These are phyloP conservation scores for Pachyseris speciosa DNA, from an alignment of 64 coral and sea anemone species.

Conservation along the genomic window DNA sequence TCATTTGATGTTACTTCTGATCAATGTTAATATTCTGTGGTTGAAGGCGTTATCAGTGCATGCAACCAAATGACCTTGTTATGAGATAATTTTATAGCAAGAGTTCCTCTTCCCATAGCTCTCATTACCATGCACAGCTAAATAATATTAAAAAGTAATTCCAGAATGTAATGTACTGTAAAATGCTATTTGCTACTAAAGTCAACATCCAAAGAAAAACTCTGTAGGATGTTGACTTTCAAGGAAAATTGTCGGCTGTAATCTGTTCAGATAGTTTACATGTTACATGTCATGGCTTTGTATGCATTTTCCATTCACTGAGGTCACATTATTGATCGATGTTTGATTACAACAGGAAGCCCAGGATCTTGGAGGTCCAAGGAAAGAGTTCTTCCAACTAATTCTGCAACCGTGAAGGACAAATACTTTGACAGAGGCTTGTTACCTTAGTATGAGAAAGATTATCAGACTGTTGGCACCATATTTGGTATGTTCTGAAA, in stretches of 20 bases:
- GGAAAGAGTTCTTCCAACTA: not conserved
- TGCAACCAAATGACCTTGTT: not conserved
- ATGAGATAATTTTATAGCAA: not conserved
- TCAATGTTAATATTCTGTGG: not conserved
- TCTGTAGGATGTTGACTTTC: not conserved
- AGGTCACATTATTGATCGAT: not conserved
- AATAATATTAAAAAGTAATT: not conserved
- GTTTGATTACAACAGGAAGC: not conserved
- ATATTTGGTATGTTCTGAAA: slow-evolving; percentile 2
- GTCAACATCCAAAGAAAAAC: no score
- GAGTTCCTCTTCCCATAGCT: not conserved
- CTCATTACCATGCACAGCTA: not conserved
- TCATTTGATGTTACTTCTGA: not conserved
- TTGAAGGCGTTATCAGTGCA: not conserved
- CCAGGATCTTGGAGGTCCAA: not conserved
- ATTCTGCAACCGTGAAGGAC: not conserved
- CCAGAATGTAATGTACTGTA: not conserved
- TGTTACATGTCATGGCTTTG: not conserved
- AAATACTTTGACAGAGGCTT: not conserved
- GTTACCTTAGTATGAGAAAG: not conserved
- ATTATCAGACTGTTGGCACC: not conserved
- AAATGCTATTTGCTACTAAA: not conserved
- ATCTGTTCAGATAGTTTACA: not conserved
- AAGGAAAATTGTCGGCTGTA: not conserved
- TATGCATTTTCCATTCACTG: no score